These are phyloP conservation scores for Chiloscyllium plagiosum DNA, from an alignment of 2,113 vertebrate genomes.

Conservation along the genomic window DNA sequence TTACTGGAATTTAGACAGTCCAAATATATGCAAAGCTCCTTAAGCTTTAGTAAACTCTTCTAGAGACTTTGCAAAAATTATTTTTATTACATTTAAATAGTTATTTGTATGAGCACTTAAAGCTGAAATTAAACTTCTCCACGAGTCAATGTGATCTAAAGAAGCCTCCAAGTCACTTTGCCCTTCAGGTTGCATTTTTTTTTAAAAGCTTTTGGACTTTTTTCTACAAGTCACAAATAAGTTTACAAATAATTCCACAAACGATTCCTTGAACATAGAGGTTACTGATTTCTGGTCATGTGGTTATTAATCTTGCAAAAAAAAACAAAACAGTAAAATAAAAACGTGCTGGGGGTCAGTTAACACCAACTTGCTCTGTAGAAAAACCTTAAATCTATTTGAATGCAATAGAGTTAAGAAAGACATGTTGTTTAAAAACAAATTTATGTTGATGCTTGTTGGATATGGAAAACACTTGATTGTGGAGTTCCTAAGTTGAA, in stretches of 20 bases:
- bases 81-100: background rate
- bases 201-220: background rate
- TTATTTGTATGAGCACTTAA: background rate
- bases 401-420: background rate
- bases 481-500: background rate
- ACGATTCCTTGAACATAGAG: background rate
- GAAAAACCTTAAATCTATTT: background rate
- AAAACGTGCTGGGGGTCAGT: background rate
- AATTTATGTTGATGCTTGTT: background rate
- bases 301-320: background rate
- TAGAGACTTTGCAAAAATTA: no score
- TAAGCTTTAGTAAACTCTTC: background rate
- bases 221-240: background rate
- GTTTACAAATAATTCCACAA: background rate
- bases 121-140: background rate
- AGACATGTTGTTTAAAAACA: background rate
- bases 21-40: constrained; percentile 13
- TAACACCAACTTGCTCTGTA: background rate
- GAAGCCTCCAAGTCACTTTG: background rate
- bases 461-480: background rate
- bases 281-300: background rate
- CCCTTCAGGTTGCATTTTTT: background rate
- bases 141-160: background rate
- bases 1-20: background rate
- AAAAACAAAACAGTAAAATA: background rate